Percentiles rank a stretch among this genome's conserved stretches.
Evolutionary conservation across 2,113 vertebrate genomes (phyloP).

Genomic region (Cichladusa arquata): DNA sequence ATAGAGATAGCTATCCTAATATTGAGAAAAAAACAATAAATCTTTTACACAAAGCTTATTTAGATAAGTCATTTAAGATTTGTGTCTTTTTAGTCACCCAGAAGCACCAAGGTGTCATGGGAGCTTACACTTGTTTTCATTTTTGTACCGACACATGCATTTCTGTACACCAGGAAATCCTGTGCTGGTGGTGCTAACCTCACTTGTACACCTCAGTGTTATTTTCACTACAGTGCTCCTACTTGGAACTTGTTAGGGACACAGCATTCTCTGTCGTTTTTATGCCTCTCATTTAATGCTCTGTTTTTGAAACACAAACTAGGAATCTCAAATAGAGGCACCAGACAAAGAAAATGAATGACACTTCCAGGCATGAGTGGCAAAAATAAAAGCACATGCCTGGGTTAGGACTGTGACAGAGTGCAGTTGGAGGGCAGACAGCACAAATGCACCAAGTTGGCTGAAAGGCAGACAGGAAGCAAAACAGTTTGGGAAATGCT

Average conservation of each 20-base stretch:
- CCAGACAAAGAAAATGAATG: background rate
- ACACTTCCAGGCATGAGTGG: background rate
- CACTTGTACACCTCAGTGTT: background rate
- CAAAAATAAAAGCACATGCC: background rate
- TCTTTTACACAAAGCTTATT: background rate
- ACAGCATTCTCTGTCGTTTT: background rate
- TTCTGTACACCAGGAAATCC: background rate
- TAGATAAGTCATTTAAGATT: background rate
- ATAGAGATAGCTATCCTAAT: background rate
- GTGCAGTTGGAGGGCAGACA: constrained; percentile 1
- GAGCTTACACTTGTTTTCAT: background rate
- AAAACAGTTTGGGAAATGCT: constrained; percentile 44
- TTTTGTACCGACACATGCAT: background rate
- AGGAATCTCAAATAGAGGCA: background rate
- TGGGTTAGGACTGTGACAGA: background rate
- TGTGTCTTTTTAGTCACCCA: background rate
- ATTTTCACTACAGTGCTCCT: background rate
- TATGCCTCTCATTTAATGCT: background rate
- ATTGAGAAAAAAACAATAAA: background rate
- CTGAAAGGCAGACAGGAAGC: constrained; percentile 37
- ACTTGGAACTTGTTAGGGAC: background rate
- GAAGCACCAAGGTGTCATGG: background rate
- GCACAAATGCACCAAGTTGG: background rate
- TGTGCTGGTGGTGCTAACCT: background rate
- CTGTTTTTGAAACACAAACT: background rate